A percentile compares a stretch with the other conserved stretches of the same genome.
These are phyloP conservation scores for Hirudinaria manillensis DNA, from an alignment of 2,888 invertebrate species.

Conservation along the genomic window DNA sequence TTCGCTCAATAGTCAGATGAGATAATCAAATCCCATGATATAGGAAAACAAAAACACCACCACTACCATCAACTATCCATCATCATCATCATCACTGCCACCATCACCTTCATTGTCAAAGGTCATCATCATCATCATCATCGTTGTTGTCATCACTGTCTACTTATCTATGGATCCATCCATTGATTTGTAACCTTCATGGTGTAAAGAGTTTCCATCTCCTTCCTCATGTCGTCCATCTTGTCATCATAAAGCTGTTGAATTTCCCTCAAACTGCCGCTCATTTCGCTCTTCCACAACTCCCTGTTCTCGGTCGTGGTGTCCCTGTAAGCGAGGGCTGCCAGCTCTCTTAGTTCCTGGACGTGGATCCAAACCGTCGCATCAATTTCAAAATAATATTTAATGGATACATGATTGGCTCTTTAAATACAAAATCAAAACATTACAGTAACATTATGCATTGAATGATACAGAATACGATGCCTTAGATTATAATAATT, in stretches of 20 bases:
- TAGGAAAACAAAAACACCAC: no score
- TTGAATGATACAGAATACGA: no score
- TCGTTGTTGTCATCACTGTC: no score
- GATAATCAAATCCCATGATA: no score
- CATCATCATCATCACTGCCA: no score
- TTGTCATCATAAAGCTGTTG: conserved; percentile 43
- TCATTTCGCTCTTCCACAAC: conserved; percentile 59
- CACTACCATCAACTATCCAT: no score
- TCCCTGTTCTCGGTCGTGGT: conserved; percentile 58
- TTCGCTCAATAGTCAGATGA: no score
- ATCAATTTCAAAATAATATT: neutral
- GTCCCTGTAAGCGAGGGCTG: conserved; percentile 57
- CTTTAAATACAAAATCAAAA: conserved; percentile 14
- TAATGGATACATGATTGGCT: neutral
- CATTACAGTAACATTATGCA: neutral
- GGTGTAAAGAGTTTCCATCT: conserved; percentile 31
- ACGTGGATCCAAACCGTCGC: neutral
- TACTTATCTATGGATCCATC: no score
- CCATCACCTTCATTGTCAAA: no score
- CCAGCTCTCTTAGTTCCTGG: conserved; percentile 57
- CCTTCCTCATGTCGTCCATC: conserved; percentile 32
- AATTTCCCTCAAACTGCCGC: conserved; percentile 57
- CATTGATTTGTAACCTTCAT: conserved; percentile 13
- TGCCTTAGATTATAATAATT: no score
- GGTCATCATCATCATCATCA: no score